Conservation (phyloP, 2,113 vertebrate genomes). For the Limnothrissa miodon region DNA sequence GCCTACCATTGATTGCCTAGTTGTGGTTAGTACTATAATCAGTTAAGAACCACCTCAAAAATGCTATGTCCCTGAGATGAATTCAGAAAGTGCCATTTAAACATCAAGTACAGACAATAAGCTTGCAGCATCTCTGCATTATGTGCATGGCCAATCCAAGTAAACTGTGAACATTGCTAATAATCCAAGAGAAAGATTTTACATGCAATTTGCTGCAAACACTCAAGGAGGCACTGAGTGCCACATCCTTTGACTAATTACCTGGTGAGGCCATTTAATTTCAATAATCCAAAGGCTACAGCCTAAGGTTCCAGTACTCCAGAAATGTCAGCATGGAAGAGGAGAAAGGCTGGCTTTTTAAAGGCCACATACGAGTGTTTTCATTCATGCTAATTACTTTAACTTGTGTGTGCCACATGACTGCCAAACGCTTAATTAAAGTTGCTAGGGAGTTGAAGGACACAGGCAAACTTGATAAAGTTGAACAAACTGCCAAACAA, state of each 20-base stretch:
- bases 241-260: neutral
- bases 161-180: neutral
- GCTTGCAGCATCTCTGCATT: too few species aligned
- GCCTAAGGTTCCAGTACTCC: neutral
- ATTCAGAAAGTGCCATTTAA: neutral
- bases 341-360: neutral
- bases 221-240: neutral
- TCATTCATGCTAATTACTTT: neutral
- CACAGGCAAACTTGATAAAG: neutral
- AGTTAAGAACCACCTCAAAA: too few species aligned
- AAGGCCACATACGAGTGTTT: neutral
- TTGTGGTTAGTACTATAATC: too few species aligned
- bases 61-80: too few species aligned
- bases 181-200: neutral
- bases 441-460: neutral
- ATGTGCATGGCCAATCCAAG: too few species aligned
- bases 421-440: neutral
- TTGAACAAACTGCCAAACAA: neutral
- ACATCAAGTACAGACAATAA: neutral
- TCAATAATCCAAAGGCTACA: neutral
- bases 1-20: too few species aligned
- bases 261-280: neutral
- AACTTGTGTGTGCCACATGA: neutral
- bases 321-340: neutral
- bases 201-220: neutral